phyloP scores from a whole-genome alignment of 2,797 vertebrate genomes.

The Sebastes minor region DNA sequence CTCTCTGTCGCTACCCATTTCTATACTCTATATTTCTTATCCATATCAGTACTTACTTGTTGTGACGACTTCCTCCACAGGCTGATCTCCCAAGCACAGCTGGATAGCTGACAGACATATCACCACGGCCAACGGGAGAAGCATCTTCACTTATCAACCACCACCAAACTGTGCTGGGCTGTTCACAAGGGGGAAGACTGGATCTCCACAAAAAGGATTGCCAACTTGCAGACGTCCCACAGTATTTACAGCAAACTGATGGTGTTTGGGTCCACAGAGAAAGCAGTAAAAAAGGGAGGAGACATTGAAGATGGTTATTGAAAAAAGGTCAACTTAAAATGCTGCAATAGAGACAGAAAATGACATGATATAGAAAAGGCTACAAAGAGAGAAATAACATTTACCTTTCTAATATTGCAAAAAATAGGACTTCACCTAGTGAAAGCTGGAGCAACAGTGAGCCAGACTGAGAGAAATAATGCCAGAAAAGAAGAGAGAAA shows the following conservation, averaged over 20 bases:
- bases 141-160: slow-evolving; percentile 38
- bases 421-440: not conserved
- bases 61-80: slow-evolving; percentile 42
- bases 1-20: not conserved
- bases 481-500: not conserved
- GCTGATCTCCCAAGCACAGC: slow-evolving; percentile 52
- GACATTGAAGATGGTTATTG: not conserved
- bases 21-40: not conserved
- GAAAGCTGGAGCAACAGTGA: slow-evolving; percentile 8
- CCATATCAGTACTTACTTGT: slow-evolving; percentile 51
- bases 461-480: not conserved
- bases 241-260: not conserved
- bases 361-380: not conserved
- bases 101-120: slow-evolving; percentile 53
- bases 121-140: slow-evolving; percentile 48
- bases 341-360: not conserved
- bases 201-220: not conserved
- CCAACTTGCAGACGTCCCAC: not conserved
- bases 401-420: slow-evolving; percentile 3
- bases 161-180: not conserved
- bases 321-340: not conserved
- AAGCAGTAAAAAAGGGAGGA: not conserved
- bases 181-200: not conserved
- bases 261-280: not conserved
- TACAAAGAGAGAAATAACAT: not conserved